Conservation (phyloP, 2,888 invertebrate genomes). For the Trissonchulus latispiculum region DNA sequence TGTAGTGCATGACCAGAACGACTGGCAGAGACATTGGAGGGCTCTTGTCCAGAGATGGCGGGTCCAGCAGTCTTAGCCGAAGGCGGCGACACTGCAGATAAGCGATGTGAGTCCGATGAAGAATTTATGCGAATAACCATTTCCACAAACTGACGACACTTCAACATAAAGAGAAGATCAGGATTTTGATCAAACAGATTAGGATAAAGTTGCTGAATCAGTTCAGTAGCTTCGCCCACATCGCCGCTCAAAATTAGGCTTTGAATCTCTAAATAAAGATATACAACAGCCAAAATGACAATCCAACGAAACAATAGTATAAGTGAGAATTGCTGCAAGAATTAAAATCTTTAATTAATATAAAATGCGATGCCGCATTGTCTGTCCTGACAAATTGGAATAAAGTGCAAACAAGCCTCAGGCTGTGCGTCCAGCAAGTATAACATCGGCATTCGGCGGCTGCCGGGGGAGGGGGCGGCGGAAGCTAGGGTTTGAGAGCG, state of each 20-base stretch:
- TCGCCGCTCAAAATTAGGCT: slow-evolving; percentile 80
- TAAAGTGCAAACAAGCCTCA: no score
- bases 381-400: no score
- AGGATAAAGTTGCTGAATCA: slow-evolving; percentile 77
- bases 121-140: slow-evolving; percentile 61
- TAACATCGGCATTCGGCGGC: no score
- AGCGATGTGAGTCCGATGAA: no score
- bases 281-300: no score
- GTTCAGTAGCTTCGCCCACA: slow-evolving; percentile 88
- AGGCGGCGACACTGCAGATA: not conserved
- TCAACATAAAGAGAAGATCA: slow-evolving; percentile 84
- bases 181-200: slow-evolving; percentile 80
- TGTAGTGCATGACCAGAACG: not conserved
- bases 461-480: no score
- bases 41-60: not conserved
- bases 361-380: no score
- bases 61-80: not conserved
- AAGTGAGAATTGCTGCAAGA: no score
- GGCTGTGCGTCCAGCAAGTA: no score
- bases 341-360: no score
- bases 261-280: slow-evolving; percentile 69
- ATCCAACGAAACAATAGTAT: no score
- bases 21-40: not conserved
- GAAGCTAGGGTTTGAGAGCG: no score
- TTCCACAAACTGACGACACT: slow-evolving; percentile 96